phyloP scores from a whole-genome alignment of 2,888 invertebrate species.

The Caenorhabditis plicata region DNA sequence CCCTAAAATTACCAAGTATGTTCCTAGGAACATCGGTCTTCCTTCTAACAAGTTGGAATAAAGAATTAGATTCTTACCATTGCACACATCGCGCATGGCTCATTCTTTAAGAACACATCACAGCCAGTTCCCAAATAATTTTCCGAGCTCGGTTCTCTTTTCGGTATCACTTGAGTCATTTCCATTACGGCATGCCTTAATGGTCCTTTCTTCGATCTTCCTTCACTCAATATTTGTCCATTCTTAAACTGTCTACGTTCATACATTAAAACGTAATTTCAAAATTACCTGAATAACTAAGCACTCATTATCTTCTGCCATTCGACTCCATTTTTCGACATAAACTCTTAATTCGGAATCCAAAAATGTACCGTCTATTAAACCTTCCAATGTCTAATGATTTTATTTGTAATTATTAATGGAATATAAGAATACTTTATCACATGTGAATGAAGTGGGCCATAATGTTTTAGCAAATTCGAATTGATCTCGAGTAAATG shows the following conservation, averaged over 20 bases:
- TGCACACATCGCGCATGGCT: slow-evolving; percentile 45
- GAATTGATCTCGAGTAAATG: slow-evolving; percentile 16
- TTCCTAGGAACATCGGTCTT: no score
- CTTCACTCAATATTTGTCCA: background rate
- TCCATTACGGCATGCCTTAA: slow-evolving; percentile 37
- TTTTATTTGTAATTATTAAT: background rate
- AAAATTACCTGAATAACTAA: slow-evolving; percentile 27
- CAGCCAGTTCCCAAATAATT: slow-evolving; percentile 38
- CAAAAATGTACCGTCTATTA: slow-evolving; percentile 18
- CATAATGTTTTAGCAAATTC: slow-evolving; percentile 14
- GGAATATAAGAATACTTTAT: slow-evolving; percentile 2
- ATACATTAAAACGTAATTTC: no score
- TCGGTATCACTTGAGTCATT: slow-evolving; percentile 23
- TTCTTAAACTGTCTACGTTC: background rate
- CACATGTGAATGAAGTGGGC: slow-evolving; percentile 23
- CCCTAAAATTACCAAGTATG: no score
- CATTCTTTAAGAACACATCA: slow-evolving; percentile 31
- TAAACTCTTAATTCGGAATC: slow-evolving; percentile 4
- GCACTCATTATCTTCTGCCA: slow-evolving; percentile 15
- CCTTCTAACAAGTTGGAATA: no score
- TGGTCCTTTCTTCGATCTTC: background rate
- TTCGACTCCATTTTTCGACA: slow-evolving; percentile 11
- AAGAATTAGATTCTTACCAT: no score
- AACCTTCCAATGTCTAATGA: slow-evolving; percentile 13
- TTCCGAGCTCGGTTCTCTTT: background rate